Conservation (phyloP, 2,113 vertebrate species). For the Entosphenus tridentatus region DNA sequence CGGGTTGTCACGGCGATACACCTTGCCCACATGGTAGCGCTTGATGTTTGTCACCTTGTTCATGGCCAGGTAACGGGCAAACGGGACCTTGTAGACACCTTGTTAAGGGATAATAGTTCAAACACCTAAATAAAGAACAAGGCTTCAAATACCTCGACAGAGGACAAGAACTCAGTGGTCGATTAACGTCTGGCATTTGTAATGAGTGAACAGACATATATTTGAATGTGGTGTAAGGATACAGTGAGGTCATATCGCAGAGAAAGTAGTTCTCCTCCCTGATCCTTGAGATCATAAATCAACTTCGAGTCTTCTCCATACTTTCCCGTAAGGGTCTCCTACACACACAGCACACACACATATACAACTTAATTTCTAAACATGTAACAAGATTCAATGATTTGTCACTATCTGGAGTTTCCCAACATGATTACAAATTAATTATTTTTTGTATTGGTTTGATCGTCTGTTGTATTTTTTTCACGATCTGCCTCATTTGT, state of each 20-base stretch:
- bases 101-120: constrained; percentile 22
- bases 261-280: constrained; percentile 79
- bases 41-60: constrained; percentile 85
- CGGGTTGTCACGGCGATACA: constrained; percentile 78
- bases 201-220: neutral
- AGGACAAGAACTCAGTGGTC: too few relatives aligned
- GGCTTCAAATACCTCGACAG: too few relatives aligned
- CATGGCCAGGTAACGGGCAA: constrained; percentile 82
- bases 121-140: constrained; percentile 6
- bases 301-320: constrained; percentile 95
- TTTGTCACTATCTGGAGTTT: too few relatives aligned
- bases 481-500: too few relatives aligned
- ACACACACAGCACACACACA: too few relatives aligned
- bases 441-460: too few relatives aligned
- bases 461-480: too few relatives aligned
- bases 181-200: neutral
- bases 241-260: constrained; percentile 89
- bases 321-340: constrained; percentile 85
- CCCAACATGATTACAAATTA: too few relatives aligned
- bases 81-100: constrained; percentile 43
- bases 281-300: constrained; percentile 89
- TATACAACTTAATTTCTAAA: too few relatives aligned
- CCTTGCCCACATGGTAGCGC: constrained; percentile 79
- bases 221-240: constrained; percentile 25
- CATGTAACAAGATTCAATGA: too few relatives aligned